Conservation (phyloP, 1,140 invertebrate species). For the Dolichoris vasculosae region DNA sequence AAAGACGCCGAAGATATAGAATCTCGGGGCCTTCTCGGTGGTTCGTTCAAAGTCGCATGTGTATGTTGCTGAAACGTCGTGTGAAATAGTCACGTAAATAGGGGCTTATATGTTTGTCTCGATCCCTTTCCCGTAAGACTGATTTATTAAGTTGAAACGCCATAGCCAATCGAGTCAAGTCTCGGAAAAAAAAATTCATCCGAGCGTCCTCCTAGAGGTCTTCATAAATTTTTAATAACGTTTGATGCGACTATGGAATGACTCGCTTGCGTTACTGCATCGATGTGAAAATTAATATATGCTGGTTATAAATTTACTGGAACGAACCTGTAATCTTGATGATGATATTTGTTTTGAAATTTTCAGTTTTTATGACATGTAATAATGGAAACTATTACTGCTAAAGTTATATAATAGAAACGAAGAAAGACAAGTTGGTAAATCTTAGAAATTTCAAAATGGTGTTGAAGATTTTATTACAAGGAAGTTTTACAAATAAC, state of each 20-base stretch:
- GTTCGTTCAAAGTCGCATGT: neutral
- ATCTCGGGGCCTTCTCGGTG: constrained; percentile 53
- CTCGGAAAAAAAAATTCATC: neutral
- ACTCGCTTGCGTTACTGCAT: neutral
- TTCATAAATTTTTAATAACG: no score
- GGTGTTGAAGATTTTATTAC: no score
- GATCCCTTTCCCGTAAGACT: neutral
- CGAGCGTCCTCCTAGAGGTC: neutral
- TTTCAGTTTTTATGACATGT: neutral
- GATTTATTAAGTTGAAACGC: constrained; percentile 53
- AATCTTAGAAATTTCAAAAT: no score
- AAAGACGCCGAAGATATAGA: constrained; percentile 56
- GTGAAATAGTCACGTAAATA: neutral
- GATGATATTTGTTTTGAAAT: neutral
- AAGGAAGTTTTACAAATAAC: no score
- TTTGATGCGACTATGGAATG: neutral
- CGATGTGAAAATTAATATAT: neutral
- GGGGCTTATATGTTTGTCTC: no score
- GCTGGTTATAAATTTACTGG: neutral
- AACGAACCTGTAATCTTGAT: neutral
- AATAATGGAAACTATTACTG: neutral
- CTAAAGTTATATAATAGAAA: no score
- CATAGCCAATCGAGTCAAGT: neutral
- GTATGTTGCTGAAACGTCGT: no score
- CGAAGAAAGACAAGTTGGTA: no score